Percentiles rank a stretch among this genome's conserved stretches.
These are phyloP conservation scores for Nibea coibor DNA, from an alignment of 2,113 vertebrate species.

Conservation along the genomic window DNA sequence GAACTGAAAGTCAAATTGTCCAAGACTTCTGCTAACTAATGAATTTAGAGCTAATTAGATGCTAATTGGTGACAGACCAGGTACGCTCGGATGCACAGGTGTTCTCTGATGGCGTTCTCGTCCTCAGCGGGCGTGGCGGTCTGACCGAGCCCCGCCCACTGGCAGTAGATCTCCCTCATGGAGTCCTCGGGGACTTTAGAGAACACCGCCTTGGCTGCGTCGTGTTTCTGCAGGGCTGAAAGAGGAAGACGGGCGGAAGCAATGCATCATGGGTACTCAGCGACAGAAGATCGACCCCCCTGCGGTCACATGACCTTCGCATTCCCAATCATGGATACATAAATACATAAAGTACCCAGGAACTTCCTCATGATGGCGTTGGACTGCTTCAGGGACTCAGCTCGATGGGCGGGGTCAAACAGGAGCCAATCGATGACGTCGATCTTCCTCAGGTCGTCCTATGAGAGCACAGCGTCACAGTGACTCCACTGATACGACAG, in stretches of 20 bases:
- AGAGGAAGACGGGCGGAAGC: slow-evolving; percentile 26
- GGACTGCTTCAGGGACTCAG: slow-evolving; percentile 96
- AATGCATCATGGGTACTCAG: neutral
- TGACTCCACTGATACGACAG: neutral
- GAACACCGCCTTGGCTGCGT: slow-evolving; percentile 96
- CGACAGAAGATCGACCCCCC: neutral
- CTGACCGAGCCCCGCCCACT: slow-evolving; percentile 91
- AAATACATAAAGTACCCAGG: slow-evolving; percentile 84
- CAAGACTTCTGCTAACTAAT: no score
- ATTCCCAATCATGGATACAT: no score
- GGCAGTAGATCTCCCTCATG: slow-evolving; percentile 93
- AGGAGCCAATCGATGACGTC: slow-evolving; percentile 97
- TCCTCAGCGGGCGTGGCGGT: slow-evolving; percentile 91
- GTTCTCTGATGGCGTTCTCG: slow-evolving; percentile 95
- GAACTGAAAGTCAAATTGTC: no score
- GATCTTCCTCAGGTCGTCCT: slow-evolving; percentile 95
- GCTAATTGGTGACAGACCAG: slow-evolving; percentile 84
- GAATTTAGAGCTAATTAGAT: no score
- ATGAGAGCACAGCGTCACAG: slow-evolving; percentile 28
- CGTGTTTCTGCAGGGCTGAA: slow-evolving; percentile 93
- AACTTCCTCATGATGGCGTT: slow-evolving; percentile 99
- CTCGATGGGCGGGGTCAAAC: slow-evolving; percentile 93
- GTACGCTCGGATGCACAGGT: slow-evolving; percentile 95
- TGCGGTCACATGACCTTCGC: neutral
- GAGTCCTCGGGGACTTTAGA: slow-evolving; percentile 96